These are phyloP conservation scores for Platichthys flesus DNA, from an alignment of 2,113 vertebrate species.

Conservation along the genomic window DNA sequence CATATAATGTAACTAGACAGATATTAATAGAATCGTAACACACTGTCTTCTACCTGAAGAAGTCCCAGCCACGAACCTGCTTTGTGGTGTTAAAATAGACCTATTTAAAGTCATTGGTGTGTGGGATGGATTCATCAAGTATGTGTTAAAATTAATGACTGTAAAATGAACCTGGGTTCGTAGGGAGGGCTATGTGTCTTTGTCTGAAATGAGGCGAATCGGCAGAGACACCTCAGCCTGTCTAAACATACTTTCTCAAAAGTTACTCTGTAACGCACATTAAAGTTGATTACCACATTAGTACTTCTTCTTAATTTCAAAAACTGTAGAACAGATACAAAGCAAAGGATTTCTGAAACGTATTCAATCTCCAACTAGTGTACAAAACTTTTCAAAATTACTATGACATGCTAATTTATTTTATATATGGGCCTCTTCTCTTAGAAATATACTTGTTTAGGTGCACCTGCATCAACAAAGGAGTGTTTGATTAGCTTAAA, in stretches of 20 bases:
- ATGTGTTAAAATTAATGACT: conserved; percentile 43
- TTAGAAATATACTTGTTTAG: not conserved
- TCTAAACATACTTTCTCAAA: not conserved
- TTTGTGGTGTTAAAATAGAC: conserved; percentile 16
- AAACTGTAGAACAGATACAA: not conserved
- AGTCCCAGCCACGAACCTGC: conserved; percentile 24
- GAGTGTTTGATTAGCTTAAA: not conserved
- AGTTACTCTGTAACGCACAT: not conserved
- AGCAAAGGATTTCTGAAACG: not conserved
- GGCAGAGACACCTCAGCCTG: conserved; percentile 13
- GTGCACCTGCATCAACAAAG: not conserved
- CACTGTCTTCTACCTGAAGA: conserved; percentile 32
- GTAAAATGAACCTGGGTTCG: conserved; percentile 11
- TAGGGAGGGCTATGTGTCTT: conserved; percentile 11
- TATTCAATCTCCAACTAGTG: not conserved
- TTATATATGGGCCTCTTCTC: not conserved
- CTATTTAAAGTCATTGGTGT: conserved; percentile 40
- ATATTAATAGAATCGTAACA: conserved; percentile 44
- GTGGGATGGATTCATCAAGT: conserved; percentile 57
- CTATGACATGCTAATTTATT: not conserved
- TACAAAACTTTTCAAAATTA: not conserved
- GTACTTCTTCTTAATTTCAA: not conserved
- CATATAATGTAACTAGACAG: conserved; percentile 40
- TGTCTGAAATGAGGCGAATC: conserved; percentile 25
- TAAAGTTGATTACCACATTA: not conserved